A percentile compares a stretch with the other conserved stretches of the same genome.
Evolutionary conservation across 1,140 invertebrate species (phyloP).

Genomic region (Trissolcus basalis): DNA sequence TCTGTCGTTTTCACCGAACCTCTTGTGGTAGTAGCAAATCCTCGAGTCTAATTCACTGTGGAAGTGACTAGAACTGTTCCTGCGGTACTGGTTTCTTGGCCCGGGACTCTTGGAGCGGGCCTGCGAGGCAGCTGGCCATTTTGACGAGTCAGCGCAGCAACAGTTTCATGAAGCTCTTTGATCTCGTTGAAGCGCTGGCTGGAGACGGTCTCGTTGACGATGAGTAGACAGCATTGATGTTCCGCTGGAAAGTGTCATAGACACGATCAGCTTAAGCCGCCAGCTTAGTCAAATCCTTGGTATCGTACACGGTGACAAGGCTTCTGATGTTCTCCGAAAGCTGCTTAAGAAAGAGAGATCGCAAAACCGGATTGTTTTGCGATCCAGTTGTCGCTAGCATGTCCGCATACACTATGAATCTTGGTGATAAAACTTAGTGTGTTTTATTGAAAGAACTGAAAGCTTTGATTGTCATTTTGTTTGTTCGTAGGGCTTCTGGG

Average conservation of each 20-base stretch:
- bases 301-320: background rate
- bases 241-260: conserved; percentile 7
- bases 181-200: background rate
- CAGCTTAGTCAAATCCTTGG: background rate
- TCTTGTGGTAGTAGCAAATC: background rate
- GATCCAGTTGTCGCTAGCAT: background rate
- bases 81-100: background rate
- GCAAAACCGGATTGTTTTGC: background rate
- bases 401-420: no score
- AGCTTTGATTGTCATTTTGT: conserved; percentile 19
- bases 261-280: conserved; percentile 6
- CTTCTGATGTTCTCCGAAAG: background rate
- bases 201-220: background rate
- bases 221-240: conserved; percentile 6
- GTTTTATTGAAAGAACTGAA: conserved; percentile 22
- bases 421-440: no score
- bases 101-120: background rate
- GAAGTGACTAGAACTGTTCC: background rate
- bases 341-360: conserved; percentile 11
- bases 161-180: background rate
- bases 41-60: background rate
- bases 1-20: no score
- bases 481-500: conserved; percentile 19
- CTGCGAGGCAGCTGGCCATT: background rate
- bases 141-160: background rate